A percentile compares a stretch with the other conserved stretches of the same genome.
phyloP scores from a whole-genome alignment of 2,888 invertebrate genomes.

The Ctena decussata region DNA sequence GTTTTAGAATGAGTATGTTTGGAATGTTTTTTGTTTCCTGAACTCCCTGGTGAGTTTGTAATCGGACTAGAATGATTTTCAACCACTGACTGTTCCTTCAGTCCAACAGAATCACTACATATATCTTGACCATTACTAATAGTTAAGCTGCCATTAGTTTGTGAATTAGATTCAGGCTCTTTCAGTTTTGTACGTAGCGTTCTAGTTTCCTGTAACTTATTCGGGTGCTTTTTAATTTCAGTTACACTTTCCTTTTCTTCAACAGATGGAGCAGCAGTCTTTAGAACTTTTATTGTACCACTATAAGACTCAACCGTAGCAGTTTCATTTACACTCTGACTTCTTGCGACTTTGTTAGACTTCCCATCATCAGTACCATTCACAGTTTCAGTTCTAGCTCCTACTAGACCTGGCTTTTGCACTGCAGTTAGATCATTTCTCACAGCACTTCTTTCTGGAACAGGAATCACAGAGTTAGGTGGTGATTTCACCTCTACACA shows the following conservation, averaged over 20 bases:
- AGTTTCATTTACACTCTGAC: not conserved
- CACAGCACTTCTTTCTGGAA: not conserved
- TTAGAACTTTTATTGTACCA: not conserved
- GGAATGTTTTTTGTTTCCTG: not conserved
- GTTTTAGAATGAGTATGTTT: not conserved
- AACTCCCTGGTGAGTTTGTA: not conserved
- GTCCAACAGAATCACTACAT: not conserved
- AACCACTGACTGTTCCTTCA: not conserved
- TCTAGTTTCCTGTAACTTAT: not conserved
- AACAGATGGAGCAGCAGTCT: not conserved
- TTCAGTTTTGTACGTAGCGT: not conserved
- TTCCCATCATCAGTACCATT: not conserved
- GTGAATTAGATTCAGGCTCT: not conserved
- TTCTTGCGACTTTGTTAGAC: not conserved
- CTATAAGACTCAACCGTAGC: not conserved
- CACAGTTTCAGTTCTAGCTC: not conserved
- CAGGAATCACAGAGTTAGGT: not conserved
- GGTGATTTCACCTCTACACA: not conserved
- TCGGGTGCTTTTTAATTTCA: not conserved
- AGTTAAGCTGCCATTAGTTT: not conserved
- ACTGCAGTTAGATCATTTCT: not conserved
- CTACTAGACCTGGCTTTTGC: not conserved
- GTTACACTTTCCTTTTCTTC: not conserved
- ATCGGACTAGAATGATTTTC: not conserved
- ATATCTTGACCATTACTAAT: not conserved